Evolutionary conservation across 2,113 vertebrate species (phyloP), one percentile per base, ranked within the genome.

Genomic region (Rhizomys pruinosus): DNA sequence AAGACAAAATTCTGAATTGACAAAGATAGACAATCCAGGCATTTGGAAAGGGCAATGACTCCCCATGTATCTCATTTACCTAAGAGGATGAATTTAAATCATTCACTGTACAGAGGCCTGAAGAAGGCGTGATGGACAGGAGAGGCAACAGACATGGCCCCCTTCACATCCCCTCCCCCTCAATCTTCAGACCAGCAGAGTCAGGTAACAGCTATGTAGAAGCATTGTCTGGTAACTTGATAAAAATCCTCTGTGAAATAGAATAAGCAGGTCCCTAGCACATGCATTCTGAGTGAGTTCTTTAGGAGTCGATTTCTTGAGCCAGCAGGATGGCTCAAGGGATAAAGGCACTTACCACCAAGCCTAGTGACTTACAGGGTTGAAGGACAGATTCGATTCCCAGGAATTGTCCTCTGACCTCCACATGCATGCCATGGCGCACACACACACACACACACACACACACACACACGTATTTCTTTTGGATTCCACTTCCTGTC

Each of bases 181-280:
- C 37, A 69, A 72, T 37, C 10, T 55, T 29, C 22, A 71, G 63
- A 39, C 29, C 9, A n/a, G 69, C 2, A 59, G 39, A 88, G 57
- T n/a, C 20, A 23, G 37, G 0, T 7, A 34, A 37, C 0, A n/a
- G 22, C 15, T 39, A 47, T 37, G 34, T 10, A 64, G 27, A 3
- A 66, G 25, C 15, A 34, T 15, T 69, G 22, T 25, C 61, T 19
- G 25, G 63, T 55, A 63, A 19, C 78, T 73, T 69, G 27, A 64
- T 80, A 81, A 69, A 15, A 42, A 55, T 42, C 16, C 13, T 2
- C 17, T 61, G 0, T 0, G n/a, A 86, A 20, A 17, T 1, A 32
- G 74, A 69, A 29, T 0, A 2, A 22, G 29, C 42, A 59, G 39
- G 71, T 55, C 29, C 0, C 39, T 39, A 44, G 27, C 0, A 0